Evolutionary conservation across 2,888 invertebrate species (phyloP).

Genomic region (Aphidoletes aphidimyza): DNA sequence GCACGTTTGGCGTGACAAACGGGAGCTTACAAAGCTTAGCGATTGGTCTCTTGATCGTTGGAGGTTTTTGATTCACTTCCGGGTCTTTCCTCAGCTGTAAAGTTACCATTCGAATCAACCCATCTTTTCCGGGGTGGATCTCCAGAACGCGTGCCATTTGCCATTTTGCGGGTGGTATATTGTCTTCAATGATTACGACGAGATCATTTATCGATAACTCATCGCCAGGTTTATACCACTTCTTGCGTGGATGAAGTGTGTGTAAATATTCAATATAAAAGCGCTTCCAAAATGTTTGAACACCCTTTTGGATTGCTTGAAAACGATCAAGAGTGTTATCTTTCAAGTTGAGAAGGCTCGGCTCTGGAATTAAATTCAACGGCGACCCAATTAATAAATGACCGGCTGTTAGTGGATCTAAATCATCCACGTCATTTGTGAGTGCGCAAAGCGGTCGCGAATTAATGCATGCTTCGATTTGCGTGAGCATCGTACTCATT

Average conservation of each 20-base stretch:
- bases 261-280: not conserved
- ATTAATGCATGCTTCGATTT: slow-evolving; percentile 59
- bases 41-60: not conserved
- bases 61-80: not conserved
- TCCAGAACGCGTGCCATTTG: not conserved
- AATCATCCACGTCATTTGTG: too few relatives aligned
- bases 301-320: not conserved
- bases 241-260: not conserved
- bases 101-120: not conserved
- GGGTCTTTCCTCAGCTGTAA: too few relatives aligned
- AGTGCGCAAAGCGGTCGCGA: too few relatives aligned
- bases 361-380: not conserved
- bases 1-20: too few relatives aligned
- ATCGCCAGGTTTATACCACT: not conserved
- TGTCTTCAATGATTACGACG: not conserved
- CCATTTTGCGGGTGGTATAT: not conserved
- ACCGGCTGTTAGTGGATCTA: too few relatives aligned
- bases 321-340: not conserved
- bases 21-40: not conserved
- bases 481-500: slow-evolving; percentile 54
- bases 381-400: too few relatives aligned
- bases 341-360: not conserved
- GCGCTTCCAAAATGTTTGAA: not conserved
- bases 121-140: not conserved
- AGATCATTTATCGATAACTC: slow-evolving; percentile 5